phyloP scores from a whole-genome alignment of 2,113 vertebrate species.

The Deroptyus accipitrinus region DNA sequence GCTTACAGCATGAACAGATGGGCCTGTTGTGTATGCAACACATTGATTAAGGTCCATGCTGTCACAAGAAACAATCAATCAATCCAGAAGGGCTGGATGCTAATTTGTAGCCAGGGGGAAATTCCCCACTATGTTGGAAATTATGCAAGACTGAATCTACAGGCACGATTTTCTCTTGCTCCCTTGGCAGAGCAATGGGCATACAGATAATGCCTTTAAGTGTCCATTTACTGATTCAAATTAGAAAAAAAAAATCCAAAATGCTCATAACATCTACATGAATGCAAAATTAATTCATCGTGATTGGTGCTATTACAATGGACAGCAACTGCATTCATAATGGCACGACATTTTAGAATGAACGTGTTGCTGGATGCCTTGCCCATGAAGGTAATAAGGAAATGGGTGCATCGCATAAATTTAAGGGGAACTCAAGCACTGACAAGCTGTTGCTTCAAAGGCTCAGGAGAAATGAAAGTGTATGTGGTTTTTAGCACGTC shows the following conservation, averaged over 20 bases:
- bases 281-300: conserved; percentile 67
- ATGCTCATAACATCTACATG: conserved; percentile 52
- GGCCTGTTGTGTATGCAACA: background rate
- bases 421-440: conserved; percentile 6
- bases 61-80: conserved; percentile 37
- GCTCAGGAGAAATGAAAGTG: background rate
- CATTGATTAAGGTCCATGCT: conserved; percentile 45
- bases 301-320: conserved; percentile 37
- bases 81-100: conserved; percentile 10
- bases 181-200: conserved; percentile 26
- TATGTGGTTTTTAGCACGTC: background rate
- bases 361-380: conserved; percentile 45
- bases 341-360: conserved; percentile 59
- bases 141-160: background rate
- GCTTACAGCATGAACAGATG: background rate
- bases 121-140: background rate
- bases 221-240: conserved; percentile 64
- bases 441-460: conserved; percentile 17
- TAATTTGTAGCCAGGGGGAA: conserved; percentile 44
- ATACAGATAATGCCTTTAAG: conserved; percentile 39
- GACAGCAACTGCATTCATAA: conserved; percentile 64
- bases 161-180: background rate
- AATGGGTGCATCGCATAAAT: conserved; percentile 33
- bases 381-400: conserved; percentile 60
- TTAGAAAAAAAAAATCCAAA: conserved; percentile 31